Percentiles rank a stretch among this genome's conserved stretches.
Conservation (phyloP, 1,140 invertebrate genomes). For the Limonius californicus region DNA sequence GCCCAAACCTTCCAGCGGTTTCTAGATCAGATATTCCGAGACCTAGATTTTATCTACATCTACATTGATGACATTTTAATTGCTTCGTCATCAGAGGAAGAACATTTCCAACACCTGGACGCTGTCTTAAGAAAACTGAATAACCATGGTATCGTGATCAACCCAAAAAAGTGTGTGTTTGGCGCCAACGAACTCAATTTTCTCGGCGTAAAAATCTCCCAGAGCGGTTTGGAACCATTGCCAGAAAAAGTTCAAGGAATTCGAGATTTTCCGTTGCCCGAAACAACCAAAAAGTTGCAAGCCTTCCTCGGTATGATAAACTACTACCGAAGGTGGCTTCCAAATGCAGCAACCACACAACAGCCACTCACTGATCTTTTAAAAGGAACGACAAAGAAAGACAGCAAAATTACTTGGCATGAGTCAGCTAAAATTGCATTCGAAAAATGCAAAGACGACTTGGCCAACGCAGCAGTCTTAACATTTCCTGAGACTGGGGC, state of each 20-base stretch:
- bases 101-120: slow-evolving; percentile 38
- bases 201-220: slow-evolving; percentile 36
- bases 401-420: slow-evolving; percentile 26
- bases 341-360: slow-evolving; percentile 34
- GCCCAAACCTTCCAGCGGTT: too few species aligned
- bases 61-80: slow-evolving; percentile 40
- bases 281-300: slow-evolving; percentile 29
- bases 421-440: slow-evolving; percentile 27
- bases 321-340: slow-evolving; percentile 39
- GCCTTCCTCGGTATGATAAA: slow-evolving; percentile 43
- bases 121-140: slow-evolving; percentile 24
- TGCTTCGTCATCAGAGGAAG: slow-evolving; percentile 30
- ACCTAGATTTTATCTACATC: too few species aligned
- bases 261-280: slow-evolving; percentile 22
- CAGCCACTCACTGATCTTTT: slow-evolving; percentile 24
- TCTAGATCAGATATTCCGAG: too few species aligned
- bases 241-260: slow-evolving; percentile 29
- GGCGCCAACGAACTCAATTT: slow-evolving; percentile 30
- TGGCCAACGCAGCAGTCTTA: slow-evolving; percentile 32
- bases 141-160: slow-evolving; percentile 29
- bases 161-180: slow-evolving; percentile 39
- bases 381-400: slow-evolving; percentile 31
- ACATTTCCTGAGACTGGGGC: slow-evolving; percentile 28
- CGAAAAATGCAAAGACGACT: slow-evolving; percentile 26
- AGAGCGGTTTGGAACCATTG: slow-evolving; percentile 31